These are phyloP conservation scores for Lamprologus sp. DNA, from an alignment of 2,113 vertebrate species.

Conservation along the genomic window DNA sequence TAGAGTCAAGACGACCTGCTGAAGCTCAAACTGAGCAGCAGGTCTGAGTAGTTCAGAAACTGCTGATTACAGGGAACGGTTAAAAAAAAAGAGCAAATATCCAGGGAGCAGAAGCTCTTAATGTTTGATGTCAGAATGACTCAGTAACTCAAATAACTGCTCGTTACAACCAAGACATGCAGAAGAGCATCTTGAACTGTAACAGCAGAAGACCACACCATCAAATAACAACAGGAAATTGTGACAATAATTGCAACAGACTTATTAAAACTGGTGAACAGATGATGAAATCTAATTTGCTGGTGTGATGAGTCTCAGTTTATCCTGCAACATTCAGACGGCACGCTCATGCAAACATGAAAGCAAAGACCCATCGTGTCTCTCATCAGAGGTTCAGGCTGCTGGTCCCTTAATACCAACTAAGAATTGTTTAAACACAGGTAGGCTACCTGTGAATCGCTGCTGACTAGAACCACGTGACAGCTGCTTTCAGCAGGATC, in stretches of 20 bases:
- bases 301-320: background rate
- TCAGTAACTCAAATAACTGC: background rate
- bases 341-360: background rate
- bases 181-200: background rate
- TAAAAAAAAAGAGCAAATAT: background rate
- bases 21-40: background rate
- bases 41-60: background rate
- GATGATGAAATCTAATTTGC: background rate
- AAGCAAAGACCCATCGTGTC: background rate
- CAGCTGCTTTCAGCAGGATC: background rate
- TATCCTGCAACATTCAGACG: background rate
- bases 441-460: rapidly evolving
- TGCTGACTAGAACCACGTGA: background rate
- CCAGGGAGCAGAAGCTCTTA: background rate
- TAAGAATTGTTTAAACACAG: background rate
- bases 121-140: background rate
- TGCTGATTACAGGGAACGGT: background rate
- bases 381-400: background rate
- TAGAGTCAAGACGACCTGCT: background rate
- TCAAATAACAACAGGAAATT: background rate
- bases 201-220: background rate
- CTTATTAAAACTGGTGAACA: background rate
- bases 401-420: background rate
- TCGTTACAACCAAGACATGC: background rate
- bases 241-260: background rate